Evolutionary conservation across 2,888 invertebrate species (phyloP).

Genomic region (Eretmocerus hayati): DNA sequence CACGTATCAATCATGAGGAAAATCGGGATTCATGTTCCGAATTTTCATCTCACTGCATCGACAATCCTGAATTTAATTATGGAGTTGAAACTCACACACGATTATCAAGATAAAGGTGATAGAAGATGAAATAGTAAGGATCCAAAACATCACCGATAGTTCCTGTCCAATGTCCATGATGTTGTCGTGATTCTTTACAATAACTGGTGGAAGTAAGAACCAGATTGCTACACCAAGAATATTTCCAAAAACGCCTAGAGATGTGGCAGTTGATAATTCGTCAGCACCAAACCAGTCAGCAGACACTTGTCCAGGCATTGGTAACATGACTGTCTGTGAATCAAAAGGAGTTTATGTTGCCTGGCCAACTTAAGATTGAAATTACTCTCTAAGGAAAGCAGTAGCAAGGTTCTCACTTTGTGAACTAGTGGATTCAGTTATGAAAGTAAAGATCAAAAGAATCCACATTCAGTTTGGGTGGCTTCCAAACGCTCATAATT

Average conservation of each 20-base stretch:
- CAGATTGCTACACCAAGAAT: conserved; percentile 67
- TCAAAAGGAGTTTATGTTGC: background rate
- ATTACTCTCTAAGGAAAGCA: too few relatives aligned
- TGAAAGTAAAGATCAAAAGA: too few relatives aligned
- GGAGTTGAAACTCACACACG: conserved; percentile 39
- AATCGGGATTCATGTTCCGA: too few relatives aligned
- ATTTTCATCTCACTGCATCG: too few relatives aligned
- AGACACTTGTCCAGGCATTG: conserved; percentile 61
- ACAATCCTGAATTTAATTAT: background rate
- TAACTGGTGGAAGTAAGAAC: conserved; percentile 60
- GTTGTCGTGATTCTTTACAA: conserved; percentile 48
- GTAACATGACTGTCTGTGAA: conserved; percentile 57
- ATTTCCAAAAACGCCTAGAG: conserved; percentile 66
- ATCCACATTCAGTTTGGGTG: too few relatives aligned
- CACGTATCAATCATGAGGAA: too few relatives aligned
- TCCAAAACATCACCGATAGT: conserved; percentile 35
- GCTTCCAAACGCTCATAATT: too few relatives aligned
- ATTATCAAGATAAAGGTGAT: conserved; percentile 53
- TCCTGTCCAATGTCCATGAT: conserved; percentile 47
- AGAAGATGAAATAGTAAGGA: conserved; percentile 47
- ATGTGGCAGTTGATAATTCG: conserved; percentile 60
- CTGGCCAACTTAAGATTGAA: too few relatives aligned
- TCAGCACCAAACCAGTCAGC: conserved; percentile 64
- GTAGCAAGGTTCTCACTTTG: too few relatives aligned
- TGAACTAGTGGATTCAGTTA: too few relatives aligned